Conservation (phyloP, 1,140 invertebrate species). For the Philopotamus ludificatus region DNA sequence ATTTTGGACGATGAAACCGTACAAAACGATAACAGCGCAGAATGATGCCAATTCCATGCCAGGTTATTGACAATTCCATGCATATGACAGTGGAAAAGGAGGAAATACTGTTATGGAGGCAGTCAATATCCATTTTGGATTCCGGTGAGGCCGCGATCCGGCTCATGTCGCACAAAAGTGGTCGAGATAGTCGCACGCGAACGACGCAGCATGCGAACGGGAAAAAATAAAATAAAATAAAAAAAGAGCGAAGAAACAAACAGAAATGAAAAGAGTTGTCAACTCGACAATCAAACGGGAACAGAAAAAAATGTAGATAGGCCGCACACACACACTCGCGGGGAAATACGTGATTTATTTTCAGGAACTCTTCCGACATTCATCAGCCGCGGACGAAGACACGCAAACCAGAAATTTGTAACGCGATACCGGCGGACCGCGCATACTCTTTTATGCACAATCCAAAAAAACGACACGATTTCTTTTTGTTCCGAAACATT, state of each 20-base stretch:
- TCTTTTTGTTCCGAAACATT: neutral
- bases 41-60: too few relatives aligned
- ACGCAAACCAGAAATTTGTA: constrained; percentile 6
- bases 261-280: neutral
- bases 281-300: neutral
- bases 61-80: too few relatives aligned
- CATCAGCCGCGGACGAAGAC: neutral
- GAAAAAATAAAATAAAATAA: neutral
- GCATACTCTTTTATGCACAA: too few relatives aligned
- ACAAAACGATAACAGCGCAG: too few relatives aligned
- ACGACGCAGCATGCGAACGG: neutral
- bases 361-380: constrained; percentile 7
- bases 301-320: neutral
- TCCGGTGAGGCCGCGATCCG: too few relatives aligned
- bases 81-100: too few relatives aligned
- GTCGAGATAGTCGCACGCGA: neutral
- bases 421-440: neutral
- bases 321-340: too few relatives aligned
- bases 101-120: too few relatives aligned
- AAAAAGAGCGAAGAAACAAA: neutral
- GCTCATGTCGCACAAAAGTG: neutral
- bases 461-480: neutral
- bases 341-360: neutral
- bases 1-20: too few relatives aligned
- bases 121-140: neutral